Conservation (phyloP, 2,113 vertebrate genomes). For the Mystacornis crossleyi region DNA sequence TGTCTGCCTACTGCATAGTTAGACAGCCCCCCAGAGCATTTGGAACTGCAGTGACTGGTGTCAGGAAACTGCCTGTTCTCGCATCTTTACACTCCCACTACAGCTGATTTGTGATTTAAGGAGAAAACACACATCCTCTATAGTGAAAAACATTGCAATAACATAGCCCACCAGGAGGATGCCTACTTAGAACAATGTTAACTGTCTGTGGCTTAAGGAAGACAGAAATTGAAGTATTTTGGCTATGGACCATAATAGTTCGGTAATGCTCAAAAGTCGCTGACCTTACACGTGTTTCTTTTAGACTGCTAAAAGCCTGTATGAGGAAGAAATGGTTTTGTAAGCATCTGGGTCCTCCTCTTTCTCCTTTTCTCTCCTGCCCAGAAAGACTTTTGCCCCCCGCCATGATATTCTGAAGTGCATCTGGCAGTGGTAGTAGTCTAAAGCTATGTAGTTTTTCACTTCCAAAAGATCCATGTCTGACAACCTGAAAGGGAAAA, state of each 20-base stretch:
- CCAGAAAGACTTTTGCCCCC: rapidly evolving
- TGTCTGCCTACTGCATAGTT: neutral
- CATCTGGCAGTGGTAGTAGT: neutral
- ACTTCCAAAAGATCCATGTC: neutral
- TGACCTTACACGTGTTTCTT: neutral
- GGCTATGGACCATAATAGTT: neutral
- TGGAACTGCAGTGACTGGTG: neutral
- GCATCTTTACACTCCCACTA: neutral
- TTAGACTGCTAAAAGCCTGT: neutral
- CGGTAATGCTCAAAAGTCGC: neutral
- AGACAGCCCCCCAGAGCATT: neutral
- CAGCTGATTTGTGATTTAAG: neutral
- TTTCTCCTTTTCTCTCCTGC: rapidly evolving
- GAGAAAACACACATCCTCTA: neutral
- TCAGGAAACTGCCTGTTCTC: neutral
- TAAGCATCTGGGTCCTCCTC: neutral
- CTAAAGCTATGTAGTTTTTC: neutral
- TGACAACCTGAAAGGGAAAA: neutral
- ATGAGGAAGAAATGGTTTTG: neutral
- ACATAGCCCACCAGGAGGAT: neutral
- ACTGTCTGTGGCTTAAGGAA: neutral
- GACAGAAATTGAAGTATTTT: neutral
- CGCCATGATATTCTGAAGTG: rapidly evolving
- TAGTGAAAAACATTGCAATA: neutral
- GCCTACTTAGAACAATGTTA: neutral